Base-by-base conservation (phyloP, 2,113 vertebrate genomes). In the Megaceryle maxima region DNA sequence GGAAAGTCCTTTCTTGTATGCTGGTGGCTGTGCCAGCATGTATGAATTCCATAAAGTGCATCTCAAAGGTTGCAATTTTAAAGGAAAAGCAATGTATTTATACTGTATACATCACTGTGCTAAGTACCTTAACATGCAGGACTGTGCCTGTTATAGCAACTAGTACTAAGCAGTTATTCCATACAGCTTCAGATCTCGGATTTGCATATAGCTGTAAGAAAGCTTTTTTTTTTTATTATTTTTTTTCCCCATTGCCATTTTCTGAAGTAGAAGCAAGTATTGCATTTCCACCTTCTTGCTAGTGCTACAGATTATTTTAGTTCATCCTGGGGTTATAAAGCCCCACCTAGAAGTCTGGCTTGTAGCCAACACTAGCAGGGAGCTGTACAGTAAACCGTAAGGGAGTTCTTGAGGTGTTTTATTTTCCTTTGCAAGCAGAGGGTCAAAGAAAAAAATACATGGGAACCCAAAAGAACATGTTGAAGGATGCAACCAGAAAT, bases 321-420 rank as follows among this genome's bases (percentile, higher is more conserved):
- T 94, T 97, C 93, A 97, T 94, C 78, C 87, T 76, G 48, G 66
- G 91, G 75, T 96, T 97, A 95, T 41, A 76, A 80, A 22, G 95
- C 88, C 80, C 88, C 93, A 92, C 93, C 94, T 96, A 87, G 43
- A 85, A 77, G 8, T 35, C 69, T 97, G 96, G 91, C 94, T 60
- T 70, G 41, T 64, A 41, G 88, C 96, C 96, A 97, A 2, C 0
- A 11, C 88, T 91, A 68, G 86, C 90, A 69, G 55, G 35, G 63
- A 96, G 76, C 83, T 82, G 44, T 55, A 75, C 57, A 92, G 25
- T 53, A 92, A 93, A 93, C 72, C 35, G 90, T 55, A 77, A 25
- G 84, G 88, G 15, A 15, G 8, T 83, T 92, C 53, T 73, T 82
- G 48, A 92, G 64, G 66, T 94, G 66, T 67, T 33, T 77, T 93